Conservation (phyloP, 1,140 invertebrate genomes). For the Drosophila subpulchrella region DNA sequence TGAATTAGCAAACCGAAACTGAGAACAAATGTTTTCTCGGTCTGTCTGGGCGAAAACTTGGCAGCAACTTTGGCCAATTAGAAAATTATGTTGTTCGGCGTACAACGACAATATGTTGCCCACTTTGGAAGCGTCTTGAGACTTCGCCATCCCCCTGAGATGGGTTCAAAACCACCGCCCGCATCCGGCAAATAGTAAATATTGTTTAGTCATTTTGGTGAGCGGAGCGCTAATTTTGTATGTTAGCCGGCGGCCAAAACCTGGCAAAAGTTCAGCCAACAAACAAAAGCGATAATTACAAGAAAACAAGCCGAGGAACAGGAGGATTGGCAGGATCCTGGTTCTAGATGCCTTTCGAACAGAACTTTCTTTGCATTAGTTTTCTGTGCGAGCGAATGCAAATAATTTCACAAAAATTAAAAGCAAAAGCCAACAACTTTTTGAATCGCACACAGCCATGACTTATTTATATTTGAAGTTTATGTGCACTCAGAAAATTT, state of each 20-base stretch:
- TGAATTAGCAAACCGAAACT: slow-evolving; percentile 78
- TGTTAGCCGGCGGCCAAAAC: slow-evolving; percentile 73
- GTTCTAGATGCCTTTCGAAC: slow-evolving; percentile 10
- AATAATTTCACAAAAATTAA: slow-evolving; percentile 81
- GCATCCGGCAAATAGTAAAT: slow-evolving; percentile 59
- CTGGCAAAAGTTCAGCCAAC: slow-evolving; percentile 78
- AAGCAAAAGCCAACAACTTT: slow-evolving; percentile 65
- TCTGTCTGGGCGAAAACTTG: slow-evolving; percentile 57
- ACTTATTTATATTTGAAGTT: slow-evolving; percentile 53
- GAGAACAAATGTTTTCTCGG: slow-evolving; percentile 51
- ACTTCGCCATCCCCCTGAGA: background rate
- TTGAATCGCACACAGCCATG: slow-evolving; percentile 22
- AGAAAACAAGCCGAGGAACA: slow-evolving; percentile 67
- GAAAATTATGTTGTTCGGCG: slow-evolving; percentile 65
- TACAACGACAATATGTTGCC: slow-evolving; percentile 78
- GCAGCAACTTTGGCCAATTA: slow-evolving; percentile 77
- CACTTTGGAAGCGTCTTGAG: slow-evolving; percentile 52
- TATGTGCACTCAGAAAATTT: slow-evolving; percentile 9
- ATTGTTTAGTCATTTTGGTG: slow-evolving; percentile 80
- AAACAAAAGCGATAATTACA: slow-evolving; percentile 84
- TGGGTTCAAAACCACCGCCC: slow-evolving; percentile 9
- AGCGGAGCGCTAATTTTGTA: slow-evolving; percentile 78
- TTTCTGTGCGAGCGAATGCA: slow-evolving; percentile 63
- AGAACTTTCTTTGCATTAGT: slow-evolving; percentile 61
- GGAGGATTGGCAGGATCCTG: background rate